These are phyloP conservation scores for Drosophila monieri DNA, from an alignment of 2,888 invertebrate species.

Conservation along the genomic window DNA sequence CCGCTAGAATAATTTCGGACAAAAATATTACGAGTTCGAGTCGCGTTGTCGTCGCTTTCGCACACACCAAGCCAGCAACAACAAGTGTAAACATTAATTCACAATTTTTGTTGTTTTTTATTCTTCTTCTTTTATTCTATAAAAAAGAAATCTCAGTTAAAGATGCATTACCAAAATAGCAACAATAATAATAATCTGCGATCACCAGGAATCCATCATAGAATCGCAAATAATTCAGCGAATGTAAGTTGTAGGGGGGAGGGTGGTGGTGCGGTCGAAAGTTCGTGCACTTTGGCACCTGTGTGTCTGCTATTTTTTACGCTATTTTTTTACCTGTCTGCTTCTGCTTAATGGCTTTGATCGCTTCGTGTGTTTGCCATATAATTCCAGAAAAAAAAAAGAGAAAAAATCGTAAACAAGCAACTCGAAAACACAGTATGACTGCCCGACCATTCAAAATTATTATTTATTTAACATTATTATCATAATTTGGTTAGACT, in stretches of 20 bases:
- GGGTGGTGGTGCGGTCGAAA: conserved; percentile 19
- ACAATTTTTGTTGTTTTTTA: background rate
- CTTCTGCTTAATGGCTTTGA: conserved; percentile 61
- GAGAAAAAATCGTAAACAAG: conserved; percentile 2
- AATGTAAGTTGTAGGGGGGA: conserved; percentile 8
- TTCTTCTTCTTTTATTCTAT: background rate
- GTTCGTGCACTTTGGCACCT: conserved; percentile 40
- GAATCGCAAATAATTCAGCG: conserved; percentile 20
- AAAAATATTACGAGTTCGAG: conserved; percentile 60
- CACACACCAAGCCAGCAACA: conserved; percentile 31
- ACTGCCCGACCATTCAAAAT: conserved; percentile 20
- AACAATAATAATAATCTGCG: conserved; percentile 17
- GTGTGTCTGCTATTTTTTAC: background rate
- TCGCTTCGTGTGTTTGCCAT: conserved; percentile 57
- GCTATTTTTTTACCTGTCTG: conserved; percentile 16
- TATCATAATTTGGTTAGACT: conserved; percentile 28
- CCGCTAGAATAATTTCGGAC: conserved; percentile 76
- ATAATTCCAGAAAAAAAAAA: conserved; percentile 11
- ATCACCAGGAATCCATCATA: conserved; percentile 25
- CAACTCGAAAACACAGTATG: conserved; percentile 16
- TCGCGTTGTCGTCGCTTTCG: conserved; percentile 64
- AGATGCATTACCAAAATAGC: conserved; percentile 34
- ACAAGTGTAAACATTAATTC: conserved; percentile 29
- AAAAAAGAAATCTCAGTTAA: background rate
- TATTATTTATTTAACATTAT: conserved; percentile 42